A percentile compares a stretch with the other conserved stretches of the same genome.
phyloP scores from a whole-genome alignment of 2,113 vertebrate genomes.

The Malurus melanocephalus region DNA sequence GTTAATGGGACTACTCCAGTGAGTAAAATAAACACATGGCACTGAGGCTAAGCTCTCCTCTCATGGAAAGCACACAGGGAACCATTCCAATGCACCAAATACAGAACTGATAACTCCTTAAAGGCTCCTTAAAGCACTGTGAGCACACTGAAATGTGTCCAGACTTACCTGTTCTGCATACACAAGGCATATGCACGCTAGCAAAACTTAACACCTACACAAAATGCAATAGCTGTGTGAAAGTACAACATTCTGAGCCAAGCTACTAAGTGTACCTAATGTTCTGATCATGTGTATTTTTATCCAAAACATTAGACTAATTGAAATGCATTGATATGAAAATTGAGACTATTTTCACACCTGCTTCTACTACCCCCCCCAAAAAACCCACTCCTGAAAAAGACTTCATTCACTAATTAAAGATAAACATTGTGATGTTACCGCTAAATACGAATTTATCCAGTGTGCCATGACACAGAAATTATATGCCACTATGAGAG shows the following conservation, averaged over 20 bases:
- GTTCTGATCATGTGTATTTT: neutral
- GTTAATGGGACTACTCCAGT: constrained; percentile 31
- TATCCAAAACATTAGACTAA: neutral
- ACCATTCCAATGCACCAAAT: neutral
- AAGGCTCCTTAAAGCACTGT: neutral
- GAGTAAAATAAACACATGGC: constrained; percentile 38
- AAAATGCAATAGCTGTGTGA: neutral
- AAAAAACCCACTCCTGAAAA: neutral
- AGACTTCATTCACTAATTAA: neutral
- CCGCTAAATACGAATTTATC: constrained; percentile 21
- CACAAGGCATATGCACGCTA: neutral
- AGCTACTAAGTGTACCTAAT: neutral
- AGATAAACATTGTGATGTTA: constrained; percentile 15
- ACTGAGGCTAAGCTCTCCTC: neutral
- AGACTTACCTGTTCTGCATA: neutral
- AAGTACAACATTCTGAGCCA: neutral
- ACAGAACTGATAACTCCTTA: neutral
- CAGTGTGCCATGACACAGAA: neutral
- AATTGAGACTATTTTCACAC: neutral
- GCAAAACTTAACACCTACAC: neutral
- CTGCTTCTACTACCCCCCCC: neutral
- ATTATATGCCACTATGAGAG: neutral
- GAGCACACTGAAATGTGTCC: neutral
- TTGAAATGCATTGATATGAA: neutral
- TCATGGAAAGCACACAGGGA: neutral